Evolutionary conservation across 2,113 vertebrate species (phyloP).

Genomic region (Cochlearius cochlearius): DNA sequence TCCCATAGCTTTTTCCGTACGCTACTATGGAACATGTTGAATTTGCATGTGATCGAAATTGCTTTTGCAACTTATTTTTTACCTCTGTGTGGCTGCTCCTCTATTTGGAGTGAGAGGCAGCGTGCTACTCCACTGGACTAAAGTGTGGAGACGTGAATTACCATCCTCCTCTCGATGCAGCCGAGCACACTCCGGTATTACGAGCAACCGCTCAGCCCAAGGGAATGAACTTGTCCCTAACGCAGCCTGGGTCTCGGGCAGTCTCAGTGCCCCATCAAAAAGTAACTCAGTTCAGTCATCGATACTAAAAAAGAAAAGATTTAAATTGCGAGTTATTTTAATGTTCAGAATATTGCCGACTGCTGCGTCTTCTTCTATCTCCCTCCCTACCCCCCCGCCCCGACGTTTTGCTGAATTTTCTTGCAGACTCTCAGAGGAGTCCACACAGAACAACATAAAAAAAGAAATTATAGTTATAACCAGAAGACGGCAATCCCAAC

Average conservation of each 20-base stretch:
- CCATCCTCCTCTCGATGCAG: rapidly evolving
- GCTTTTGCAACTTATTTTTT: background rate
- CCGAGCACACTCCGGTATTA: rapidly evolving
- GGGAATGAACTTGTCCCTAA: background rate
- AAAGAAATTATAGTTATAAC: background rate
- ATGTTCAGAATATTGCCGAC: background rate
- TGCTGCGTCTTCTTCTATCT: rapidly evolving
- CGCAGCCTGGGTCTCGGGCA: rapidly evolving
- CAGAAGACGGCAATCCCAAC: background rate
- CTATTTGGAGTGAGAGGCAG: background rate
- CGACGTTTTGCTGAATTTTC: background rate
- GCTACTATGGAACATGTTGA: background rate
- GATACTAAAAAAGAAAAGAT: background rate
- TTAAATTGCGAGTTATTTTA: background rate
- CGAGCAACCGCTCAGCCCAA: background rate
- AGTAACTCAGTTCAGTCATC: background rate
- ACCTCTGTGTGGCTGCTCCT: background rate
- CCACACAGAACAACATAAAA: background rate
- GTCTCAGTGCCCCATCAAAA: background rate
- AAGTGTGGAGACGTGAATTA: background rate
- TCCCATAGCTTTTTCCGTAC: background rate
- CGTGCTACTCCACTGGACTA: background rate
- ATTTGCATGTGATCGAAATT: background rate
- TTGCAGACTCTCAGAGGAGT: background rate
- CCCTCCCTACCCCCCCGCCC: background rate